Conservation (phyloP, 2,888 invertebrate species). For the Ophioninae sp. region DNA sequence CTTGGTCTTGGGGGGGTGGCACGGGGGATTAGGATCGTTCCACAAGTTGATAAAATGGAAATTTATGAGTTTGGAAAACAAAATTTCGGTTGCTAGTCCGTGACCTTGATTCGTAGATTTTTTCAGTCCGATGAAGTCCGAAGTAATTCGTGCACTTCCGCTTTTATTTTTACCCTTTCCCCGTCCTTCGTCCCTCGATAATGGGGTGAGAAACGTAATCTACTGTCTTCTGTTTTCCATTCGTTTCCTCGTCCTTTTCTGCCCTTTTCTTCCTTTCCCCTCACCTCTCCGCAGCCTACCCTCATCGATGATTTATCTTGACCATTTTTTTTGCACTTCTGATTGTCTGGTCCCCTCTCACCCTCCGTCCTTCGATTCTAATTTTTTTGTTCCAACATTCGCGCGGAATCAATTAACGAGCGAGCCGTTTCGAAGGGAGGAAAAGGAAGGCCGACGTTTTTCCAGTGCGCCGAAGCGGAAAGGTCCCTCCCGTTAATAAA, state of each 20-base stretch:
- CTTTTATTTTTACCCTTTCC: neutral
- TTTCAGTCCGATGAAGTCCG: neutral
- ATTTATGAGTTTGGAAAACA: conserved; percentile 22
- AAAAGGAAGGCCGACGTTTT: conserved; percentile 55
- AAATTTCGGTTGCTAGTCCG: neutral
- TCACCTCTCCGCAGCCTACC: neutral
- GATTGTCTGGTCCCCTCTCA: conserved; percentile 1
- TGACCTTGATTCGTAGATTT: neutral
- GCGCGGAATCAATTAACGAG: conserved; percentile 59
- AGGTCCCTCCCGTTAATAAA: conserved; percentile 72
- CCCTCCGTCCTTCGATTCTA: conserved; percentile 27
- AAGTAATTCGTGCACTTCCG: neutral
- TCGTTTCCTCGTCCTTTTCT: neutral
- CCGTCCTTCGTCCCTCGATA: neutral
- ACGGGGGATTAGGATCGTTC: neutral
- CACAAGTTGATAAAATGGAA: conserved; percentile 25
- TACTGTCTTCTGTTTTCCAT: neutral
- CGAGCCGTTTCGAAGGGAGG: conserved; percentile 45
- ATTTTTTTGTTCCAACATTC: conserved; percentile 41
- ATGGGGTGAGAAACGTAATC: neutral
- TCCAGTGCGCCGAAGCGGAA: conserved; percentile 68
- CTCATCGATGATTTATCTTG: neutral
- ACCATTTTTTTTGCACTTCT: neutral
- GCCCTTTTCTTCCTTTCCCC: neutral
- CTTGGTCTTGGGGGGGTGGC: neutral